These are phyloP conservation scores for Carapus acus DNA, from an alignment of 2,797 vertebrate species.

Conservation along the genomic window DNA sequence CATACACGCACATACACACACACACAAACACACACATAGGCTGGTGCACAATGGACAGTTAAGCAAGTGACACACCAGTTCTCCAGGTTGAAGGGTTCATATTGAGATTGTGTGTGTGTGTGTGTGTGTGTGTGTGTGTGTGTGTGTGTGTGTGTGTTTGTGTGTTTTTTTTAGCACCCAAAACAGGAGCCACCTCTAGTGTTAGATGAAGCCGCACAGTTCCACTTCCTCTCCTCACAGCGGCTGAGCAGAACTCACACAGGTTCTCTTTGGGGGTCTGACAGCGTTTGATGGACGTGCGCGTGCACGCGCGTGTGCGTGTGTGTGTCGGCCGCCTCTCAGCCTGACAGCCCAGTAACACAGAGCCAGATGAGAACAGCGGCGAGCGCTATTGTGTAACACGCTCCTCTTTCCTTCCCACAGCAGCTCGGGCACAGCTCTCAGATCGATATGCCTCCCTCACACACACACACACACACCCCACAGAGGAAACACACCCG, in stretches of 20 bases:
- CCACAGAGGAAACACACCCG: slow-evolving; percentile 34
- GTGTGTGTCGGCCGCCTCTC: slow-evolving; percentile 38
- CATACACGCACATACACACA: too few species aligned
- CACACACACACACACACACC: slow-evolving; percentile 45
- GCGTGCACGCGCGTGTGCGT: too few species aligned
- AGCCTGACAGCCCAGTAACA: slow-evolving; percentile 34
- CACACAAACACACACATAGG: not conserved
- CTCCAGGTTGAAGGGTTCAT: not conserved
- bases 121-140: too few species aligned
- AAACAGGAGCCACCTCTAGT: not conserved
- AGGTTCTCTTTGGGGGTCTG: slow-evolving; percentile 32
- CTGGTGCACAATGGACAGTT: too few species aligned
- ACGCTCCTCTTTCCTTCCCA: slow-evolving; percentile 52
- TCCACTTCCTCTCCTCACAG: slow-evolving; percentile 7
- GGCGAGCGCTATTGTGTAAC: slow-evolving; percentile 66
- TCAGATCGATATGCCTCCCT: slow-evolving; percentile 70
- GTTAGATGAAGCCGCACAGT: not conserved
- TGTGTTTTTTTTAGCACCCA: not conserved
- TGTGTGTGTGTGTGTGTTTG: too few species aligned
- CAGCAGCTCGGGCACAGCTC: slow-evolving; percentile 54
- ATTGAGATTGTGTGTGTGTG: too few species aligned
- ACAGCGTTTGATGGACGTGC: slow-evolving; percentile 41
- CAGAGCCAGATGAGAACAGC: slow-evolving; percentile 64
- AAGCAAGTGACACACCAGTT: slow-evolving; percentile 19
- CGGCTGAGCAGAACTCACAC: slow-evolving; percentile 25